These are phyloP conservation scores for Notothenia rossii DNA, from an alignment of 2,113 vertebrate species.

Conservation along the genomic window DNA sequence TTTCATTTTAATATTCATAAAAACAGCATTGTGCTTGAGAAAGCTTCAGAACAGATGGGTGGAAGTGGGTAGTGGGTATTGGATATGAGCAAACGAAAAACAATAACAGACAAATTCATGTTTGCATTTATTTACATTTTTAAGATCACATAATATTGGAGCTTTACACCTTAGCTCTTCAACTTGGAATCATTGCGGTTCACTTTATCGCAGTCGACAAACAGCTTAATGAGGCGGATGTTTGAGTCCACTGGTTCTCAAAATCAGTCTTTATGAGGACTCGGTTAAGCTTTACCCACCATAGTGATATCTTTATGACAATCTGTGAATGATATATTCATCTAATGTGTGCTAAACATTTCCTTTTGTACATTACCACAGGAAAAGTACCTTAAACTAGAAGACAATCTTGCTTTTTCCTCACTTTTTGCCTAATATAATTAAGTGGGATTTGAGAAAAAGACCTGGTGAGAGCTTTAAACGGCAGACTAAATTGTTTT, in stretches of 20 bases:
- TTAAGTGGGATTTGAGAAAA: not conserved
- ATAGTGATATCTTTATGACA: not conserved
- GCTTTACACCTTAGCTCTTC: not conserved
- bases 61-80: too few relatives aligned
- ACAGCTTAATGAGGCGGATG: not conserved
- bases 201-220: not conserved
- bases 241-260: not conserved
- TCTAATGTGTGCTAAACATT: not conserved
- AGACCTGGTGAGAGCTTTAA: constrained; percentile 1
- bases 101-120: too few relatives aligned
- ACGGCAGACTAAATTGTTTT: constrained; percentile 4
- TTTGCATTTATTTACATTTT: too few relatives aligned
- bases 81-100: not conserved
- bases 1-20: too few relatives aligned
- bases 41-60: too few relatives aligned
- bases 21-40: too few relatives aligned
- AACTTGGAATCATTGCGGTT: not conserved
- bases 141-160: not conserved
- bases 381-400: not conserved
- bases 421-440: not conserved
- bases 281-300: not conserved
- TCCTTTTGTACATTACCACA: not conserved
- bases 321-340: not conserved
- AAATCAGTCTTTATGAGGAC: not conserved
- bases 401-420: not conserved